Base-by-base conservation (phyloP, 2,888 invertebrate species). In the Oxyteleia sp. region DNA sequence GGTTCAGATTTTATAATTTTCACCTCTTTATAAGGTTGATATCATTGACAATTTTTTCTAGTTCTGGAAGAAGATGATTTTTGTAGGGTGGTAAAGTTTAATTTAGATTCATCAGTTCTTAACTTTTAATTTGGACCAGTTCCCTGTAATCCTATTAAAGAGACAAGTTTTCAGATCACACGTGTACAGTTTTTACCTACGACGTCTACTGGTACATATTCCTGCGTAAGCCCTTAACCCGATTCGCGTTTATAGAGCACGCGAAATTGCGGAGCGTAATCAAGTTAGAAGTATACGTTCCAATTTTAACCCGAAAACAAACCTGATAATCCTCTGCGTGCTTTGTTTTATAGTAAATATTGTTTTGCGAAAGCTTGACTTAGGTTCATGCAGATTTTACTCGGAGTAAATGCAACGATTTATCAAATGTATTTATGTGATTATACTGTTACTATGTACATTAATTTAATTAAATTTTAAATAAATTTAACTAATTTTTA, bases 101-200 rank as follows among this genome's bases (percentile, higher is more conserved):
- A 90, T 91, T n/a, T n/a, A n/a, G n/a, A n/a, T n/a, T n/a, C n/a
- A n/a, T n/a, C n/a, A n/a, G n/a, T n/a, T n/a, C n/a, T 90, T 88
- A 90, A 88, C 90, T 91, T 86, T 88, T 88, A 90, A 89, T 90
- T 87, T 85, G 85, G 87, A 90, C 88, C 86, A 86, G 85, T 82
- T 80, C 86, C 81, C 82, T 84, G 85, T 90, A 91, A 90, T 90
- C 88, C 89, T 83, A 89, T 91, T 91, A 90, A 85, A 88, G 90
- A 91, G 88, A 88, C 87, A 85, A 82, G 82, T 88, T 88, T 89
- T 88, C 88, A 80, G 84, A 84, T 45, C 84, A 76, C 81, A 53
- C 75, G 68, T 76, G 79, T 64, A 35, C 41, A 3, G n/a, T 29
- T 4, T 47, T 29, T 23, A 13, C 15, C 8, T 18, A 43, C 11